phyloP scores from a whole-genome alignment of 2,113 vertebrate species.

The Theropithecus gelada region DNA sequence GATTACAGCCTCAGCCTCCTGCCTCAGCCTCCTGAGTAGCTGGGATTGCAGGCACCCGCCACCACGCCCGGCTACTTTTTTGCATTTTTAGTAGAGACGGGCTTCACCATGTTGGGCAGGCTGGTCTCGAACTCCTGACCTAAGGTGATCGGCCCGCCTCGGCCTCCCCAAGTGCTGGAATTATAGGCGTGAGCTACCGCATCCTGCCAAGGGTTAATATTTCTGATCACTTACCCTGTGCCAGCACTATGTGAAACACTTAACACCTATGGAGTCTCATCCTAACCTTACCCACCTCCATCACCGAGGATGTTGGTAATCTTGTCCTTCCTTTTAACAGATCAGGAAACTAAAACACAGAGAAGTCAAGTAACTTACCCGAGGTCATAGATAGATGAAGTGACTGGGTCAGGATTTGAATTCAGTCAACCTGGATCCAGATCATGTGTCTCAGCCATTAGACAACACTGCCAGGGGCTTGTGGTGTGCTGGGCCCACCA shows the following conservation, averaged over 20 bases:
- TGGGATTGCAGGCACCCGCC: no score
- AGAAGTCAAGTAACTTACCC: not conserved
- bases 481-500: fast-evolving
- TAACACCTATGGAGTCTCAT: not conserved
- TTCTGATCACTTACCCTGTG: not conserved
- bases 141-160: no score
- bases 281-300: not conserved
- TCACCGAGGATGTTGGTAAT: not conserved
- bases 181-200: no score
- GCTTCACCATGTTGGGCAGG: no score
- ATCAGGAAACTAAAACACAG: not conserved
- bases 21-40: no score
- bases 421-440: not conserved
- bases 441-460: fast-evolving
- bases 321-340: not conserved
- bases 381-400: not conserved
- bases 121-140: no score
- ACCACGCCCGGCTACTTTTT: no score
- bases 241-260: no score
- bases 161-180: no score
- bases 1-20: no score
- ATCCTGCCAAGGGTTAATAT: not conserved
- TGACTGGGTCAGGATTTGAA: not conserved
- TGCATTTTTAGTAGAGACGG: no score
- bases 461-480: no score